Evolutionary conservation across 2,113 vertebrate genomes (phyloP).

Genomic region (Rhodinocichla rosea): DNA sequence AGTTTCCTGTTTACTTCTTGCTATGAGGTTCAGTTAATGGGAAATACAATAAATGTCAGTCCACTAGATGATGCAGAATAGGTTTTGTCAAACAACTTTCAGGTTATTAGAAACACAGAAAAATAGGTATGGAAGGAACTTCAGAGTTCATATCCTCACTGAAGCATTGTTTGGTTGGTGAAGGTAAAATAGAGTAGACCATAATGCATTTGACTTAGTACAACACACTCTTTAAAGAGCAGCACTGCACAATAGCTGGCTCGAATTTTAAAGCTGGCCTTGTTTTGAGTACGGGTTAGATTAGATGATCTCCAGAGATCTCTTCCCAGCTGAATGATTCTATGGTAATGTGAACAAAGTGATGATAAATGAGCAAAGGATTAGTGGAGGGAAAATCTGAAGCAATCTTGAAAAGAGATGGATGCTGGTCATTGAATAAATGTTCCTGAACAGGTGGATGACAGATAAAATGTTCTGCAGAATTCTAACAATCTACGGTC

Average conservation of each 20-base stretch:
- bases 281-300: background rate
- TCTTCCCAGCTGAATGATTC: background rate
- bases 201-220: background rate
- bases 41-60: background rate
- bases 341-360: background rate
- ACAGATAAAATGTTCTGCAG: background rate
- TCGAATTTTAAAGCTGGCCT: background rate
- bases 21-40: background rate
- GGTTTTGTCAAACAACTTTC: background rate
- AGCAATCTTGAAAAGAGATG: background rate
- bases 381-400: background rate
- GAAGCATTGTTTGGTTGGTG: background rate
- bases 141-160: background rate
- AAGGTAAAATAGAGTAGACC: background rate
- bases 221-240: background rate
- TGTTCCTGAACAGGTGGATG: background rate
- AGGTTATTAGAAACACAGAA: background rate
- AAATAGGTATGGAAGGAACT: background rate
- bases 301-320: background rate
- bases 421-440: background rate
- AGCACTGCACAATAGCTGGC: background rate
- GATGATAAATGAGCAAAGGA: background rate
- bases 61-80: background rate
- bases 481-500: background rate
- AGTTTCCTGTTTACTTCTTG: conserved; percentile 40